Conservation (phyloP, 2,888 invertebrate species). For the Apodemia mormo region DNA sequence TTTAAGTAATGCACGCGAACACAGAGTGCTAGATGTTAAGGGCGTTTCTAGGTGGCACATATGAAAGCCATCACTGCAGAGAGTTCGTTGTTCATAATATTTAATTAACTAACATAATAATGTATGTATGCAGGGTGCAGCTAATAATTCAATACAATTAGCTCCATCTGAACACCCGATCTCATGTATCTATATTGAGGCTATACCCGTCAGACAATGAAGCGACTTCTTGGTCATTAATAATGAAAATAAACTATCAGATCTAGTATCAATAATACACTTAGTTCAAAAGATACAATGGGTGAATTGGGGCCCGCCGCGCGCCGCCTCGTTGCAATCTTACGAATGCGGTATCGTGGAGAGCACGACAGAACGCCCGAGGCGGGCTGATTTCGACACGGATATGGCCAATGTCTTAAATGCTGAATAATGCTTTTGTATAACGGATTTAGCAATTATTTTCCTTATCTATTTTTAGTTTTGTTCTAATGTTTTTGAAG, state of each 20-base stretch:
- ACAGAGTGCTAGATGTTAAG: too few species aligned
- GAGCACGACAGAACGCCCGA: slow-evolving; percentile 19
- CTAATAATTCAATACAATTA: too few species aligned
- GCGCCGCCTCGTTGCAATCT: slow-evolving; percentile 23
- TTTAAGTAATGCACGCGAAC: too few species aligned
- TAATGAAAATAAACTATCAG: not conserved
- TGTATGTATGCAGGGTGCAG: too few species aligned
- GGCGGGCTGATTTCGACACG: slow-evolving; percentile 23
- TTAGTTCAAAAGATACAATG: slow-evolving; percentile 20
- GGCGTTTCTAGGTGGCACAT: too few species aligned
- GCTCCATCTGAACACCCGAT: not conserved
- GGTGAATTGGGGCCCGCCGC: slow-evolving; percentile 22
- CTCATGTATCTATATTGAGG: not conserved
- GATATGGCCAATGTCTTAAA: slow-evolving; percentile 22
- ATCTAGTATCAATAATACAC: slow-evolving; percentile 16
- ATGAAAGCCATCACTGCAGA: too few species aligned
- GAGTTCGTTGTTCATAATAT: too few species aligned
- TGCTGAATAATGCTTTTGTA: slow-evolving; percentile 39
- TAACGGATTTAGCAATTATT: not conserved
- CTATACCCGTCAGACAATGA: not conserved
- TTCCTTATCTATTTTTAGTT: not conserved
- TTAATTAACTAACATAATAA: too few species aligned
- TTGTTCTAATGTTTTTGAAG: too few species aligned
- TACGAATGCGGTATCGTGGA: slow-evolving; percentile 23
- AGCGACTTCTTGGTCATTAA: not conserved